A percentile compares a stretch with the other conserved stretches of the same genome.
Evolutionary conservation across 2,888 invertebrate genomes (phyloP).

Genomic region (Entomobrya multifasciata): DNA sequence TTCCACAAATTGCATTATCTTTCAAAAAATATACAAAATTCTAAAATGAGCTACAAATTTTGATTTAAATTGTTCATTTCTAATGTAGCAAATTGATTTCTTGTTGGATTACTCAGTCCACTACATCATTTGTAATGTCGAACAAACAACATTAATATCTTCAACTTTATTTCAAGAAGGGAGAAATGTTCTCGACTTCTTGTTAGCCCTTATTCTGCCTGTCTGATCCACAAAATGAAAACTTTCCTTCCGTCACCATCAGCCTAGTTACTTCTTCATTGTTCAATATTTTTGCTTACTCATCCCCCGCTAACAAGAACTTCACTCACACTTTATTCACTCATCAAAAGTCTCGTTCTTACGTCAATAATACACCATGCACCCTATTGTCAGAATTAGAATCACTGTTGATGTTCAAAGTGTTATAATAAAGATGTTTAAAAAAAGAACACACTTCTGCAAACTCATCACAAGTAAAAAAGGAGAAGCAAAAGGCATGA

Average conservation of each 20-base stretch:
- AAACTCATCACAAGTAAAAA: constrained; percentile 5
- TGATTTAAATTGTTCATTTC: no score
- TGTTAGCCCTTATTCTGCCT: no score
- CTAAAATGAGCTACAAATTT: no score
- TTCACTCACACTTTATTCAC: constrained; percentile 25
- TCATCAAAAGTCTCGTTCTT: constrained; percentile 14
- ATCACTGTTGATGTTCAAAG: constrained; percentile 28
- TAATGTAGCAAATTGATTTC: no score
- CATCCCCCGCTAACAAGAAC: constrained; percentile 53
- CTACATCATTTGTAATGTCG: no score
- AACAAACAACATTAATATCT: no score
- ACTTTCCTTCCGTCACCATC: constrained; percentile 20
- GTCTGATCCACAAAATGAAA: not conserved
- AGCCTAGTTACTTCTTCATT: constrained; percentile 25
- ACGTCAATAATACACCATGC: constrained; percentile 45
- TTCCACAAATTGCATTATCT: no score
- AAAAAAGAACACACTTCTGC: constrained; percentile 22
- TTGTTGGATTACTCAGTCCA: no score
- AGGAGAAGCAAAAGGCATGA: not conserved
- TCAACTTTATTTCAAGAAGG: no score
- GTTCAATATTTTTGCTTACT: constrained; percentile 50
- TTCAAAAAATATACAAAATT: no score
- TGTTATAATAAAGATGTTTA: constrained; percentile 36
- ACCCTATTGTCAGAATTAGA: constrained; percentile 41
- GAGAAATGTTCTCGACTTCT: no score